Percentiles rank a stretch among this genome's conserved stretches.
These are phyloP conservation scores for Melanotaenia duboulayi DNA, from an alignment of 2,113 vertebrate genomes.

Conservation along the genomic window DNA sequence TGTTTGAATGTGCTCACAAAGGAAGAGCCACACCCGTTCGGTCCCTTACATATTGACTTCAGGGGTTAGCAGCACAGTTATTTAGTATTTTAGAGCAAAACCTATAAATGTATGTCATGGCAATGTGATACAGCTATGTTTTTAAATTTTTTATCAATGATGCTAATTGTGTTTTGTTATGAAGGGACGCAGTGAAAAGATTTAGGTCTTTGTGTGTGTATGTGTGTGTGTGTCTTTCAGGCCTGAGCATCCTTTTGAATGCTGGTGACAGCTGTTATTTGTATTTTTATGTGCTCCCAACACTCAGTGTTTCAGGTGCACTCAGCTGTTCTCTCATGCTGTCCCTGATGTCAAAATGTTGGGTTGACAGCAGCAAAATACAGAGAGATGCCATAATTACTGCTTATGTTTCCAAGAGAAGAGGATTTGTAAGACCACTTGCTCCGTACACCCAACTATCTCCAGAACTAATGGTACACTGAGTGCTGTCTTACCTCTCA, in stretches of 20 bases:
- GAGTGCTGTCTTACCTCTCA: conserved; percentile 70
- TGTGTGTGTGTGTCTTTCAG: conserved; percentile 21
- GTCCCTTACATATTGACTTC: neutral
- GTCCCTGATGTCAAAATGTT: conserved; percentile 73
- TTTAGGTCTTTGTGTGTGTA: too few species aligned
- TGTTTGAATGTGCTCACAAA: neutral
- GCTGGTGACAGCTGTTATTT: conserved; percentile 75
- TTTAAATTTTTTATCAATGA: too few species aligned
- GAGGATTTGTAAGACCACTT: conserved; percentile 74
- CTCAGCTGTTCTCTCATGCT: conserved; percentile 53
- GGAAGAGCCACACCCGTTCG: neutral
- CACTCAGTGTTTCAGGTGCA: conserved; percentile 67
- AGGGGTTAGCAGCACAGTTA: neutral
- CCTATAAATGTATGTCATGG: neutral
- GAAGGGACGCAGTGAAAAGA: neutral
- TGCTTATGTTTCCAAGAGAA: conserved; percentile 61
- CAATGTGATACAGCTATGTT: neutral
- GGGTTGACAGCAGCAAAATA: conserved; percentile 71
- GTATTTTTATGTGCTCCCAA: conserved; percentile 70
- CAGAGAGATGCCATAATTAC: conserved; percentile 80
- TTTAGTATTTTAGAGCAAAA: neutral
- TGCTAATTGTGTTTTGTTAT: too few species aligned
- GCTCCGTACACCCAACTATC: conserved; percentile 71
- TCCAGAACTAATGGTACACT: conserved; percentile 74
- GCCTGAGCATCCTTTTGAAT: conserved; percentile 45